Conservation (phyloP, 2,797 vertebrate species). For the Microctenopoma stevenorrisi region DNA sequence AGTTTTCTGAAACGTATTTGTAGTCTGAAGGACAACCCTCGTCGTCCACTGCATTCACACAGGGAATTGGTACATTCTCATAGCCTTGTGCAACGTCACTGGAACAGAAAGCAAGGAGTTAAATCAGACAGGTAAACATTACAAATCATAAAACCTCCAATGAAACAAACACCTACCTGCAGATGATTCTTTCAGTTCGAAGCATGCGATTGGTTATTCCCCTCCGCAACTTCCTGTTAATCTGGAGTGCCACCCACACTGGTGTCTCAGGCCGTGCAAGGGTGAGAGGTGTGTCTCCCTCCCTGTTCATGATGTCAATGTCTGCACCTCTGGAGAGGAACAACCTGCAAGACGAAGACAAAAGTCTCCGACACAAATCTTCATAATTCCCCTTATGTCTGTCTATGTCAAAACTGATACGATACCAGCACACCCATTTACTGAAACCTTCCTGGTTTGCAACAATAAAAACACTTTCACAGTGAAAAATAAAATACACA, state of each 20-base stretch:
- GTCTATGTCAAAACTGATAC: too few species aligned
- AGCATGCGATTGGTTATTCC: conserved; percentile 88
- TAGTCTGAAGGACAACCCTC: conserved; percentile 93
- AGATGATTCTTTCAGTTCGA: conserved; percentile 91
- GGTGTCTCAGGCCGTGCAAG: conserved; percentile 88
- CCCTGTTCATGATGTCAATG: conserved; percentile 90
- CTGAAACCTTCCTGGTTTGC: too few species aligned
- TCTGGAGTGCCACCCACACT: conserved; percentile 94
- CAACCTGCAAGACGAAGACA: conserved; percentile 76
- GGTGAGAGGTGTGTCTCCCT: conserved; percentile 91
- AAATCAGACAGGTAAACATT: background rate
- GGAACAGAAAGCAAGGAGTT: background rate
- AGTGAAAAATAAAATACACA: too few species aligned
- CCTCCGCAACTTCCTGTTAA: conserved; percentile 90
- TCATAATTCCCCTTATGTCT: background rate
- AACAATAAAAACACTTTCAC: too few species aligned
- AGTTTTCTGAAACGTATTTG: conserved; percentile 95
- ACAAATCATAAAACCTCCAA: background rate
- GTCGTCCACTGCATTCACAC: conserved; percentile 92
- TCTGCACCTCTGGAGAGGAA: conserved; percentile 93
- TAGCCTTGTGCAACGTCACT: conserved; percentile 94
- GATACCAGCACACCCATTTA: too few species aligned
- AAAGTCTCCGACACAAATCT: background rate
- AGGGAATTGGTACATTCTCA: conserved; percentile 93
- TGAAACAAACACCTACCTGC: conserved; percentile 78